These are phyloP conservation scores for Australoheros facetus DNA, from an alignment of 2,797 vertebrate species.

Conservation along the genomic window DNA sequence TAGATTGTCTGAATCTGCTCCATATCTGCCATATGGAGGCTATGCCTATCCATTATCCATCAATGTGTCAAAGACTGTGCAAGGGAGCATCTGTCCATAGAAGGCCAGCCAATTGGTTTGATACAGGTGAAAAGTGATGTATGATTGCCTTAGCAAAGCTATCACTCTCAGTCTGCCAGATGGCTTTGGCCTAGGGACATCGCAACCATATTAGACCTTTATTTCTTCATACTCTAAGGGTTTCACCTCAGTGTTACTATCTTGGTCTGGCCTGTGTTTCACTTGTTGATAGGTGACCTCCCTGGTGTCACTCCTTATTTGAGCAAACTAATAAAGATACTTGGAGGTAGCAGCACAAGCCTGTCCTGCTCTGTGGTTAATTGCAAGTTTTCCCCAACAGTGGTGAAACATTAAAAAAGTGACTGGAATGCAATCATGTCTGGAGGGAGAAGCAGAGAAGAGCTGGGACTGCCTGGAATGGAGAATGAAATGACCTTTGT, in stretches of 20 bases:
- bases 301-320: constrained; percentile 37
- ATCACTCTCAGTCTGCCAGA: constrained; percentile 72
- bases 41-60: constrained; percentile 74
- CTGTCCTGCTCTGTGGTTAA: constrained; percentile 28
- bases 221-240: constrained; percentile 64
- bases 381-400: constrained; percentile 26
- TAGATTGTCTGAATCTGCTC: constrained; percentile 57
- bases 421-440: constrained; percentile 34
- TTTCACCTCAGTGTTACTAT: constrained; percentile 51
- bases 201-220: constrained; percentile 66
- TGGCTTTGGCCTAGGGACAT: constrained; percentile 68
- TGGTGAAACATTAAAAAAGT: constrained; percentile 33
- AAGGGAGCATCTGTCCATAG: constrained; percentile 76
- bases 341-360: constrained; percentile 21
- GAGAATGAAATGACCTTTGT: constrained; percentile 34
- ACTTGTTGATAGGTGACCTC: constrained; percentile 51
- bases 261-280: constrained; percentile 45
- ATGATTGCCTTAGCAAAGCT: constrained; percentile 74
- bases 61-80: constrained; percentile 71
- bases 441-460: constrained; percentile 17
- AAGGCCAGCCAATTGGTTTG: constrained; percentile 77
- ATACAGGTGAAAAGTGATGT: constrained; percentile 79
- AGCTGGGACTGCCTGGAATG: constrained; percentile 11
- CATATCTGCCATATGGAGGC: constrained; percentile 67
- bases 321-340: constrained; percentile 56